Evolutionary conservation across 2,113 vertebrate genomes (phyloP).

Genomic region (Tor tambroides): DNA sequence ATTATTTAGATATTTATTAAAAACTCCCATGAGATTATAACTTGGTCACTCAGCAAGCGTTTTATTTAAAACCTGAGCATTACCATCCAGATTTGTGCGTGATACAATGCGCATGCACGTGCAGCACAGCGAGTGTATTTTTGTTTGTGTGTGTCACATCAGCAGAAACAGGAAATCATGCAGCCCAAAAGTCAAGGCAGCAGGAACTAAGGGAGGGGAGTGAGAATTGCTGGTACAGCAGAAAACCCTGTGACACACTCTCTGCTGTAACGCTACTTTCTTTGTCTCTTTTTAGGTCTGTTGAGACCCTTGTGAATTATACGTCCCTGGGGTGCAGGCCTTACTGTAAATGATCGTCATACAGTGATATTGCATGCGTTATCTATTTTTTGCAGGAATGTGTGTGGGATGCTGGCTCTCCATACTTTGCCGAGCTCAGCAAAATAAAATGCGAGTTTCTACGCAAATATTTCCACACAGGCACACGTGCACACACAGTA

Average conservation of each 20-base stretch:
- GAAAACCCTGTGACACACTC: constrained; percentile 4
- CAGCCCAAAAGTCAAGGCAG: constrained; percentile 36
- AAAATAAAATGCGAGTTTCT: constrained; percentile 12
- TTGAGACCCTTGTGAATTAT: not conserved
- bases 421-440: constrained; percentile 18
- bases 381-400: constrained; percentile 9
- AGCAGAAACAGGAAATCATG: constrained; percentile 48
- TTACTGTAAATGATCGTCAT: not conserved
- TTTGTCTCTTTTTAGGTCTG: not conserved
- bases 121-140: constrained; percentile 19
- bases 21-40: not conserved
- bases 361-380: constrained; percentile 9
- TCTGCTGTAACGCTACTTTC: constrained; percentile 1
- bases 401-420: not conserved
- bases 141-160: constrained; percentile 41
- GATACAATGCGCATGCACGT: constrained; percentile 14
- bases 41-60: not conserved
- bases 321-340: not conserved
- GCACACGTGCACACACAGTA: not conserved
- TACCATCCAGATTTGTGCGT: not conserved
- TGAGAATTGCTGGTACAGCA: constrained; percentile 42
- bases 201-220: constrained; percentile 31
- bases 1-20: constrained; percentile 1
- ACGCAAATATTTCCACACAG: not conserved
- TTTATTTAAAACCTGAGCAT: not conserved